A percentile compares a stretch with the other conserved stretches of the same genome.
phyloP scores from a whole-genome alignment of 2,888 invertebrate genomes.

The Zele albiditarsus region DNA sequence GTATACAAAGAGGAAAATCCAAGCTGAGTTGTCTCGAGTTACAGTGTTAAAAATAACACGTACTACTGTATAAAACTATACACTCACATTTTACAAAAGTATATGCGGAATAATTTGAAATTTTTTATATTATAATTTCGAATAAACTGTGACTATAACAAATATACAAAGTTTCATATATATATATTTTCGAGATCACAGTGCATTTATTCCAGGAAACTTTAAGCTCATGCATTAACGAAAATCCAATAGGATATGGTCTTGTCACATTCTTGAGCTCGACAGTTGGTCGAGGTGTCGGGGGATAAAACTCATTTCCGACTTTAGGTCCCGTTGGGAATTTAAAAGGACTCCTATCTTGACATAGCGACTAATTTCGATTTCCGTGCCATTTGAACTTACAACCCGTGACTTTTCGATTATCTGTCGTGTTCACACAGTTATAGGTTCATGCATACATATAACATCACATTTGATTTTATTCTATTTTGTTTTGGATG shows the following conservation, averaged over 20 bases:
- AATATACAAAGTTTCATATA: not conserved
- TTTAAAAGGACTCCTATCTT: slow-evolving; percentile 29
- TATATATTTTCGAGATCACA: not conserved
- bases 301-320: slow-evolving; percentile 9
- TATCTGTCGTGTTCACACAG: slow-evolving; percentile 27
- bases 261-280: slow-evolving; percentile 20
- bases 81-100: not conserved
- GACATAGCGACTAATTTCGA: slow-evolving; percentile 35
- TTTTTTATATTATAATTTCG: not conserved
- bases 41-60: slow-evolving; percentile 25
- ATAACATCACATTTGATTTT: not conserved
- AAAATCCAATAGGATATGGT: slow-evolving; percentile 12
- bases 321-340: slow-evolving; percentile 20
- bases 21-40: not conserved
- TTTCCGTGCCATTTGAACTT: slow-evolving; percentile 34
- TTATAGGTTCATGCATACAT: not conserved
- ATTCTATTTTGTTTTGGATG: not conserved
- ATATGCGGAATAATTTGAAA: not conserved
- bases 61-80: not conserved
- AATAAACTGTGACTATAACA: not conserved
- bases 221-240: slow-evolving; percentile 1
- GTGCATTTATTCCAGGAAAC: not conserved
- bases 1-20: slow-evolving; percentile 14
- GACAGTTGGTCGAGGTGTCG: slow-evolving; percentile 15
- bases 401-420: slow-evolving; percentile 42